Evolutionary conservation across 2,113 vertebrate genomes (phyloP).

Genomic region (Gracilinanus agilis): DNA sequence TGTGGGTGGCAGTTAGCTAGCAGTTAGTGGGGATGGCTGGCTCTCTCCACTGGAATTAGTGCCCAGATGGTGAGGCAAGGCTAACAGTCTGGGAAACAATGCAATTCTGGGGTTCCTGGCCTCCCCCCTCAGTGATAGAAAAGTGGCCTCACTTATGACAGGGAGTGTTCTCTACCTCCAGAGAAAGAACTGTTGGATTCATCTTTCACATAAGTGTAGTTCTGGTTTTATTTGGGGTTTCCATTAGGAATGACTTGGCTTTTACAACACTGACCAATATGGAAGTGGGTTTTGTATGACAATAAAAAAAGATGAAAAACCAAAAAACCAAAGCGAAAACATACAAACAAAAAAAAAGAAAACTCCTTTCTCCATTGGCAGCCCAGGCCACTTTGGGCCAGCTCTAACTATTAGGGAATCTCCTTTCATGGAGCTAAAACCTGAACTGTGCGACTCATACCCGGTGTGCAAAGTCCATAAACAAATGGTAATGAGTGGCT

Average conservation of each 20-base stretch:
- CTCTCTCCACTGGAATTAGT: neutral
- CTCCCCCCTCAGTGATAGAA: neutral
- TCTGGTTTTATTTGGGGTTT: no score
- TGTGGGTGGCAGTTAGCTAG: neutral
- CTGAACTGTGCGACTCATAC: neutral
- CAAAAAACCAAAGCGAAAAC: no score
- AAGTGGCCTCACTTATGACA: no score
- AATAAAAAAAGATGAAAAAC: no score
- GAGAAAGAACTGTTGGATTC: no score
- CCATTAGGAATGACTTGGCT: no score
- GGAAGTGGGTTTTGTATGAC: no score
- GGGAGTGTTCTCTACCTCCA: no score
- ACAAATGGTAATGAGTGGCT: neutral
- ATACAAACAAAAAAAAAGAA: no score
- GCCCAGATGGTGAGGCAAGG: neutral
- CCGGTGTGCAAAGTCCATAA: neutral
- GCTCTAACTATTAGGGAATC: neutral
- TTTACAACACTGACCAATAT: no score
- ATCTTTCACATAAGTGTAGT: no score
- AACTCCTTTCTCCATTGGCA: neutral
- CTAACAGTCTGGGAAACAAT: neutral
- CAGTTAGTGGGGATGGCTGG: neutral
- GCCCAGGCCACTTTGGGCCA: neutral
- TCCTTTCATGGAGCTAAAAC: neutral
- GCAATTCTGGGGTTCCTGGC: neutral